Conservation (phyloP, 2,797 vertebrate species). For the Macroramphosus scolopax region DNA sequence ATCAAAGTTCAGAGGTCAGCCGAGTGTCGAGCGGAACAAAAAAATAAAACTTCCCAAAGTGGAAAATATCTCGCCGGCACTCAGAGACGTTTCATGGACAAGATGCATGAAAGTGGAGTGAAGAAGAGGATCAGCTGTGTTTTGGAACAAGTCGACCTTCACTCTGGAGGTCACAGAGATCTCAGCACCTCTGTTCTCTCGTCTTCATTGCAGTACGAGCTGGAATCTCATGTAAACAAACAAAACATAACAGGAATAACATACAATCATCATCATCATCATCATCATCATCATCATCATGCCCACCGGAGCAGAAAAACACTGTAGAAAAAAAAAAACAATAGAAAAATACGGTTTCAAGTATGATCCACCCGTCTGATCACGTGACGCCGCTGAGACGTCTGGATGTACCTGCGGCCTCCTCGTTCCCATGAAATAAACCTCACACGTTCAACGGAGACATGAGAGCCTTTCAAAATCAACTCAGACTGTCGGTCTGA, state of each 20-base stretch:
- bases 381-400: constrained; percentile 2
- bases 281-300: too few species aligned
- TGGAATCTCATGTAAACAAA: too few species aligned
- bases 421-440: constrained; percentile 14
- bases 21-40: constrained; percentile 43
- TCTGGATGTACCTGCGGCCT: constrained; percentile 5
- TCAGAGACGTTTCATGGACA: constrained; percentile 1
- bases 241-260: constrained; percentile 7
- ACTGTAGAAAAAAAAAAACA: constrained; percentile 28
- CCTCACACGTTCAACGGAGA: constrained; percentile 3
- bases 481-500: too few species aligned
- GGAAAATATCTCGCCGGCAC: constrained; percentile 39
- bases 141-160: not conserved
- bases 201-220: too few species aligned
- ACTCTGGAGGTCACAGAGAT: too few species aligned
- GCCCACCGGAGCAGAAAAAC: constrained; percentile 6
- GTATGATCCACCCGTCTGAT: constrained; percentile 32
- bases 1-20: constrained; percentile 1
- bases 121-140: not conserved
- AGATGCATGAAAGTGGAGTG: not conserved
- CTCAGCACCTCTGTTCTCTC: too few species aligned
- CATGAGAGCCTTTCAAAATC: constrained; percentile 1
- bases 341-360: constrained; percentile 42
- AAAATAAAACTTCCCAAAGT: constrained; percentile 45
- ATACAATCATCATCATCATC: too few species aligned